Evolutionary conservation across 2,113 vertebrate species (phyloP).

Genomic region (Ochotona curzoniae): DNA sequence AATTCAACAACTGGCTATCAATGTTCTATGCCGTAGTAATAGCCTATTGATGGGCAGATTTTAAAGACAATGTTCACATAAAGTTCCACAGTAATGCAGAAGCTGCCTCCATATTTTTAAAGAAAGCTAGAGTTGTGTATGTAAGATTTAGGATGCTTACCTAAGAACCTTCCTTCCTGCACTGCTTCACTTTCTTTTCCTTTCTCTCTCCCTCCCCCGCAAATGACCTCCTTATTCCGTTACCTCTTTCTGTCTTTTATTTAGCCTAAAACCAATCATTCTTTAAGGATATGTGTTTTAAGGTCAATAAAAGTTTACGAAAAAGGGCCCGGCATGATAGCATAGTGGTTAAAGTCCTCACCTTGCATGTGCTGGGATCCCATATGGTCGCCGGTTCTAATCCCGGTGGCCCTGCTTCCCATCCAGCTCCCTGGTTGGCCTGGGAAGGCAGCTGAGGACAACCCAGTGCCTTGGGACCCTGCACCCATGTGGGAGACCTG

Average conservation of each 20-base stretch:
- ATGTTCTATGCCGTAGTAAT: not conserved
- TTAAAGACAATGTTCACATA: not conserved
- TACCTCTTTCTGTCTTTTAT: not conserved
- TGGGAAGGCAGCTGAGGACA: too few relatives aligned
- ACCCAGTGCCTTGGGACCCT: too few relatives aligned
- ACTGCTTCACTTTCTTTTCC: not conserved
- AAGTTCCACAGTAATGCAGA: not conserved
- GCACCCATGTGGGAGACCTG: too few relatives aligned
- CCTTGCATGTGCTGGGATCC: too few relatives aligned
- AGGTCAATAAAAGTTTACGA: not conserved
- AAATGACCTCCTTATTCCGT: not conserved
- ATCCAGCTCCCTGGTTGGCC: too few relatives aligned
- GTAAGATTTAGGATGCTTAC: not conserved
- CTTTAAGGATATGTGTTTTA: not conserved
- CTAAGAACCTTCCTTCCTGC: not conserved
- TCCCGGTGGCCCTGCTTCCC: too few relatives aligned
- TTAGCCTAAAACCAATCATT: not conserved
- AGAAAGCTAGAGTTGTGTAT: not conserved
- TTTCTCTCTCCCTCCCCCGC: not conserved
- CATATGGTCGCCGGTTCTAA: too few relatives aligned
- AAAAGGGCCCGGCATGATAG: too few relatives aligned
- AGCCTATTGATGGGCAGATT: not conserved
- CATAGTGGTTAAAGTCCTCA: too few relatives aligned
- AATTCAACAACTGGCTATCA: not conserved
- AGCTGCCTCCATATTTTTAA: not conserved